Conservation (phyloP, 2,113 vertebrate species). For the Anoura caudifer region DNA sequence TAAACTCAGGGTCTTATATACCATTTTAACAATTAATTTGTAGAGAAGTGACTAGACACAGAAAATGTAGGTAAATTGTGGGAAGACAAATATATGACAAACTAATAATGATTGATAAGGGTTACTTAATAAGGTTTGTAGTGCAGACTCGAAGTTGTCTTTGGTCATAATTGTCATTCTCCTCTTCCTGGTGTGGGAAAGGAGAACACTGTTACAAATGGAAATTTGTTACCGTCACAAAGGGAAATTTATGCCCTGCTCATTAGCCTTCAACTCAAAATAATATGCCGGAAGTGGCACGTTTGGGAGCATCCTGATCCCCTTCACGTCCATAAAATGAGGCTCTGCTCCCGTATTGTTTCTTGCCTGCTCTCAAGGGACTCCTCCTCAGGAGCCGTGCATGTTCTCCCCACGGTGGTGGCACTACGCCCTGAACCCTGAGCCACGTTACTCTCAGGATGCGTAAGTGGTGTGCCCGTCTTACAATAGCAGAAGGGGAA, state of each 20-base stretch:
- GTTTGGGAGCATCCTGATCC: background rate
- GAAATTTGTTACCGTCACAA: background rate
- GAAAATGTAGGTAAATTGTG: background rate
- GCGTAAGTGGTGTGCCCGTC: fast-evolving
- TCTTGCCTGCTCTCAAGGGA: background rate
- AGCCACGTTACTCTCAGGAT: background rate
- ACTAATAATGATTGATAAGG: background rate
- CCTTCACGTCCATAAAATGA: background rate
- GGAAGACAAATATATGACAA: background rate
- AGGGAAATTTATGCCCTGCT: background rate
- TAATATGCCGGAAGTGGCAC: background rate
- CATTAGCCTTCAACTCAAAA: background rate
- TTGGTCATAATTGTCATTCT: background rate
- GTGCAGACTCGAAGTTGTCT: background rate
- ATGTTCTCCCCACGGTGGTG: background rate
- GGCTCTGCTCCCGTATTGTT: background rate
- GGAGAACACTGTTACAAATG: background rate
- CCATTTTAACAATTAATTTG: background rate
- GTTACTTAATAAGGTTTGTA: background rate
- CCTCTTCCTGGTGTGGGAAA: background rate
- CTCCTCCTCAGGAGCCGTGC: background rate
- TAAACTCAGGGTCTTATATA: background rate
- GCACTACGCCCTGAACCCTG: background rate
- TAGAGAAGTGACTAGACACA: background rate
- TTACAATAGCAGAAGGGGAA: background rate